Evolutionary conservation across 1,140 invertebrate genomes (phyloP).

Genomic region (Nixonia krombeini): DNA sequence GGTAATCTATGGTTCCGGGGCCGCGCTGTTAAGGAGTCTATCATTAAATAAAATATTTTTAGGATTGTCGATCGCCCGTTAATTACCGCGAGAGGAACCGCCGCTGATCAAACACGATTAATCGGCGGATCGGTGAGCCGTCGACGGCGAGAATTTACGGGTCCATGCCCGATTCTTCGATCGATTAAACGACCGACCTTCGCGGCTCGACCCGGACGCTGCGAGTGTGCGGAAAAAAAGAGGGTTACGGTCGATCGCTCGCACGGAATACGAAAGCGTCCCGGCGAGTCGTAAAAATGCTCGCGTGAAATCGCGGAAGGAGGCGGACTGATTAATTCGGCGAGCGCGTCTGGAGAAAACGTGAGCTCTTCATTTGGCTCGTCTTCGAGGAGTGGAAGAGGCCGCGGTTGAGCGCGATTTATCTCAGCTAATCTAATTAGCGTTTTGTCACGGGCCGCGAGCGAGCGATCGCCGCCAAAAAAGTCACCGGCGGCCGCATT

Average conservation of each 20-base stretch:
- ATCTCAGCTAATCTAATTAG: too few species aligned
- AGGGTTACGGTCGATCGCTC: too few species aligned
- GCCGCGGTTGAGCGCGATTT: too few species aligned
- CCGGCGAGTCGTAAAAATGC: slow-evolving; percentile 1
- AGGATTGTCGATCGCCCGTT: slow-evolving; percentile 48
- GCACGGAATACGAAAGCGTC: too few species aligned
- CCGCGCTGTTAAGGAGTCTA: slow-evolving; percentile 39
- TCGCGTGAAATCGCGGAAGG: not conserved
- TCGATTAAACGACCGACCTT: slow-evolving; percentile 7
- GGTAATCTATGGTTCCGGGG: slow-evolving; percentile 55
- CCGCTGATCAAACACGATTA: slow-evolving; percentile 44
- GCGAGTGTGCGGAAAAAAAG: too few species aligned
- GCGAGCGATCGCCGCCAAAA: too few species aligned
- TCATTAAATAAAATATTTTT: slow-evolving; percentile 61
- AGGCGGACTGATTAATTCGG: not conserved
- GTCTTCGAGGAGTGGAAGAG: too few species aligned
- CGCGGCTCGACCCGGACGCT: too few species aligned
- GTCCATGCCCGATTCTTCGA: not conserved
- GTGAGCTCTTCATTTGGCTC: not conserved
- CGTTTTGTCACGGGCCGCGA: too few species aligned
- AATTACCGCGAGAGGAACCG: slow-evolving; percentile 46
- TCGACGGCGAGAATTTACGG: too few species aligned
- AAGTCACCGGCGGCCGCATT: not conserved
- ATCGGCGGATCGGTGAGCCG: too few species aligned
- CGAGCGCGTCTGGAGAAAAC: not conserved